Conservation (phyloP, 2,113 vertebrate species). For the Trogon surrucura region DNA sequence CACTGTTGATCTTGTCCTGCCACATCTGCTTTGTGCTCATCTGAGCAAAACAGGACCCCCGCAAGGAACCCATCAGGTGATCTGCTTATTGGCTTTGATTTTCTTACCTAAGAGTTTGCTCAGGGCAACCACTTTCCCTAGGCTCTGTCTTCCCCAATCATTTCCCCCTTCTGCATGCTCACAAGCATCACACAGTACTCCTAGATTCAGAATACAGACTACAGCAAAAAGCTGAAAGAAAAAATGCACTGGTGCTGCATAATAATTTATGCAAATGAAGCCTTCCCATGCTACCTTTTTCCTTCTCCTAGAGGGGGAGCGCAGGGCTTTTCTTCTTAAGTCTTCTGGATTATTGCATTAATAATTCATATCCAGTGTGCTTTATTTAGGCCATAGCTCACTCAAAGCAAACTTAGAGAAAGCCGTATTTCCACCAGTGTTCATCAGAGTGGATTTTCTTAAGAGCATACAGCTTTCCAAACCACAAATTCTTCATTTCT, state of each 20-base stretch:
- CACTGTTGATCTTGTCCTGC: not conserved
- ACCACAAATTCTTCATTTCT: not conserved
- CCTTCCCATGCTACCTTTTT: not conserved
- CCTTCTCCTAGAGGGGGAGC: not conserved
- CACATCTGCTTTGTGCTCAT: not conserved
- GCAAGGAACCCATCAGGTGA: not conserved
- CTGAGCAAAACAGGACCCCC: not conserved
- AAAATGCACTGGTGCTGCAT: not conserved
- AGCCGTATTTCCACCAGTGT: not conserved
- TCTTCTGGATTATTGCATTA: constrained; percentile 22
- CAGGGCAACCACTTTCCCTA: not conserved
- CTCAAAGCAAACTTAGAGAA: not conserved
- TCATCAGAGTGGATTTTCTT: constrained; percentile 8
- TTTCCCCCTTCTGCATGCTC: rapidly evolving
- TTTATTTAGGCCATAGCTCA: not conserved
- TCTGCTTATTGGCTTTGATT: not conserved
- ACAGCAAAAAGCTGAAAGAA: not conserved
- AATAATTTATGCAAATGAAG: constrained; percentile 14
- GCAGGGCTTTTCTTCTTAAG: constrained; percentile 11
- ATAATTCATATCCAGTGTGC: not conserved
- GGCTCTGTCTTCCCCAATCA: not conserved
- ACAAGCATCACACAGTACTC: not conserved
- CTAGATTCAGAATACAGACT: not conserved
- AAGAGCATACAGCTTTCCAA: not conserved
- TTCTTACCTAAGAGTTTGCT: not conserved